Evolutionary conservation across 2,113 vertebrate genomes (phyloP).

Genomic region (Pterocles orientalis): DNA sequence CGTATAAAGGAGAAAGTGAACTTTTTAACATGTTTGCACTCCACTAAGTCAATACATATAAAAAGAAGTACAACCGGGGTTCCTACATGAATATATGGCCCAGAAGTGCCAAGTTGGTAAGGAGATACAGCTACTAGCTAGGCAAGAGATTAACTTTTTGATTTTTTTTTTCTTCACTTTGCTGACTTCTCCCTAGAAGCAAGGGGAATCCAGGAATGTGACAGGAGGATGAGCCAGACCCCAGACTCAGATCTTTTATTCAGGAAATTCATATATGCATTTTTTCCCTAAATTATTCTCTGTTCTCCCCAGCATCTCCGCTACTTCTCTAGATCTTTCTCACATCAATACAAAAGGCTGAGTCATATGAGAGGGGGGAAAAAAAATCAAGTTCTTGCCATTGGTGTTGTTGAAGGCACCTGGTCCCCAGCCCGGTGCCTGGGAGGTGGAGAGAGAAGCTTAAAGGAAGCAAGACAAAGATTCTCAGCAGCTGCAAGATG

Average conservation of each 20-base stretch:
- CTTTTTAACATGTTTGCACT: slow-evolving; percentile 80
- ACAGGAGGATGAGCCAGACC: background rate
- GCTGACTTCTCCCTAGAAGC: background rate
- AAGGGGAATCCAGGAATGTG: background rate
- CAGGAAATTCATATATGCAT: background rate
- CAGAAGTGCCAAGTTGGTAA: slow-evolving; percentile 55
- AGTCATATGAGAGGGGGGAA: fast-evolving
- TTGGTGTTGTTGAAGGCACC: background rate
- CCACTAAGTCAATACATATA: slow-evolving; percentile 76
- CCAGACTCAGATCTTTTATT: background rate
- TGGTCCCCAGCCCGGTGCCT: background rate
- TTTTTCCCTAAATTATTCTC: background rate
- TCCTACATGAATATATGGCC: slow-evolving; percentile 46
- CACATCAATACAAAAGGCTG: background rate
- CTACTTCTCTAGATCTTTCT: background rate
- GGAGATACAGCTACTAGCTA: slow-evolving; percentile 15
- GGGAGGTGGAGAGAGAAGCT: background rate
- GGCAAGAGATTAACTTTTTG: background rate
- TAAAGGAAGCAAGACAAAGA: background rate
- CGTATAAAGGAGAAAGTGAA: slow-evolving; percentile 82
- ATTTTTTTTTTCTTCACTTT: background rate
- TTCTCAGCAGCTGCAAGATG: background rate
- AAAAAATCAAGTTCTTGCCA: background rate
- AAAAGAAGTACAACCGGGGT: slow-evolving; percentile 68
- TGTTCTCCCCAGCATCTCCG: background rate